These are phyloP conservation scores for Himalopsyche phryganea DNA, from an alignment of 1,140 invertebrate genomes.

Conservation along the genomic window DNA sequence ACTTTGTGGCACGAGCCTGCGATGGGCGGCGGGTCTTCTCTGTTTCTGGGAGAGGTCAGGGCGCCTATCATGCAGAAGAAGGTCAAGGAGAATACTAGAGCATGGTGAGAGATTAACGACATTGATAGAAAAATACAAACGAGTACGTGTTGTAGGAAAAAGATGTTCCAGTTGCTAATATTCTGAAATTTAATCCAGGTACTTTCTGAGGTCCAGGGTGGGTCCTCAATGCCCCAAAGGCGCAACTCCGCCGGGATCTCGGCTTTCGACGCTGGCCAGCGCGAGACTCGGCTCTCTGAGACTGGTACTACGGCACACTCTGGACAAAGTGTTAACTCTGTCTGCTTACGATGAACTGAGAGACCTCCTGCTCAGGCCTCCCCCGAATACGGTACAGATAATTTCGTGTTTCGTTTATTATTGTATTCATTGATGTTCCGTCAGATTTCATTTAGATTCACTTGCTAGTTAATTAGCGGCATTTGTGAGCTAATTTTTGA, in stretches of 20 bases:
- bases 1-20: slow-evolving; percentile 83
- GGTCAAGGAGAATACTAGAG: slow-evolving; percentile 37
- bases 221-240: slow-evolving; percentile 48
- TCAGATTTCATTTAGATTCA: too few relatives aligned
- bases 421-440: too few relatives aligned
- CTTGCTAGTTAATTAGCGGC: too few relatives aligned
- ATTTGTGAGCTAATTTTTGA: too few relatives aligned
- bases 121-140: too few relatives aligned
- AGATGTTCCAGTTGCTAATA: too few relatives aligned
- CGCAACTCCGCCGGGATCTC: slow-evolving; percentile 65
- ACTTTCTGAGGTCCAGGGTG: slow-evolving; percentile 76
- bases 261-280: slow-evolving; percentile 55
- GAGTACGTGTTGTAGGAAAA: too few relatives aligned
- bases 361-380: slow-evolving; percentile 71
- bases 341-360: slow-evolving; percentile 74
- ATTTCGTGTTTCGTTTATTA: too few relatives aligned
- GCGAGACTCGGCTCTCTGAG: slow-evolving; percentile 75
- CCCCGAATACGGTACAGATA: slow-evolving; percentile 59
- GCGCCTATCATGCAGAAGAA: slow-evolving; percentile 68
- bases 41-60: slow-evolving; percentile 83
- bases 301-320: slow-evolving; percentile 81
- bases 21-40: slow-evolving; percentile 64
- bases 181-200: slow-evolving; percentile 55
- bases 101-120: slow-evolving; percentile 25
- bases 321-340: slow-evolving; percentile 82